Percentiles rank a stretch among this genome's conserved stretches.
These are phyloP conservation scores for Eugnorisma glareosa DNA, from an alignment of 2,888 invertebrate genomes.

Conservation along the genomic window DNA sequence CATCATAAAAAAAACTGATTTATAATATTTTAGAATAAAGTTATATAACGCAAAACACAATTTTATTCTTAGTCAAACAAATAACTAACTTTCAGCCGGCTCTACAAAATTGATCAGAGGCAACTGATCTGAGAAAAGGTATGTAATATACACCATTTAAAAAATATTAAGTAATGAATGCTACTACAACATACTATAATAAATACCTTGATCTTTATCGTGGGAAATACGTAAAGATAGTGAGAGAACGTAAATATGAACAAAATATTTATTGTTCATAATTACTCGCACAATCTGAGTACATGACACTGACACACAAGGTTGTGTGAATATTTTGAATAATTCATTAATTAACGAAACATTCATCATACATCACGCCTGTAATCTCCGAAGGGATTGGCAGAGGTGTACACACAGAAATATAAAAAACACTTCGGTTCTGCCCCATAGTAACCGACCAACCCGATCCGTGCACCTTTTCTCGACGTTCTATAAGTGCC, in stretches of 20 bases:
- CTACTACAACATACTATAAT: conserved; percentile 24
- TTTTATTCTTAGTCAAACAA: neutral
- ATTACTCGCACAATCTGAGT: conserved; percentile 33
- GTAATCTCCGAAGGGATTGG: neutral
- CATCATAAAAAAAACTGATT: too few species aligned
- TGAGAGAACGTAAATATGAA: conserved; percentile 28
- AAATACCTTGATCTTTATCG: conserved; percentile 39
- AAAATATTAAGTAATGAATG: conserved; percentile 26
- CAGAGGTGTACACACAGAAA: neutral
- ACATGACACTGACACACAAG: conserved; percentile 46
- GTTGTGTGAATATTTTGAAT: conserved; percentile 59
- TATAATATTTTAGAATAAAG: too few species aligned
- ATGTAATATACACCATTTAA: neutral
- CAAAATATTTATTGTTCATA: conserved; percentile 47
- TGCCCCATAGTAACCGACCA: neutral
- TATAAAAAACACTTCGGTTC: neutral
- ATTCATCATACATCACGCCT: neutral
- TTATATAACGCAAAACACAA: too few species aligned
- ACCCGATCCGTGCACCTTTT: neutral
- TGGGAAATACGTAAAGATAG: conserved; percentile 35
- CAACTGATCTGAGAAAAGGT: conserved; percentile 9
- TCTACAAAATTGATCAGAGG: neutral
- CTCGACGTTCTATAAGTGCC: neutral
- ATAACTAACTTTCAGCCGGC: neutral
- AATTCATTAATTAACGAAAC: conserved; percentile 27